Percentiles rank a stretch among this genome's conserved stretches.
These are phyloP conservation scores for Yponomeuta cagnagella DNA, from an alignment of 2,888 invertebrate genomes.

Conservation along the genomic window DNA sequence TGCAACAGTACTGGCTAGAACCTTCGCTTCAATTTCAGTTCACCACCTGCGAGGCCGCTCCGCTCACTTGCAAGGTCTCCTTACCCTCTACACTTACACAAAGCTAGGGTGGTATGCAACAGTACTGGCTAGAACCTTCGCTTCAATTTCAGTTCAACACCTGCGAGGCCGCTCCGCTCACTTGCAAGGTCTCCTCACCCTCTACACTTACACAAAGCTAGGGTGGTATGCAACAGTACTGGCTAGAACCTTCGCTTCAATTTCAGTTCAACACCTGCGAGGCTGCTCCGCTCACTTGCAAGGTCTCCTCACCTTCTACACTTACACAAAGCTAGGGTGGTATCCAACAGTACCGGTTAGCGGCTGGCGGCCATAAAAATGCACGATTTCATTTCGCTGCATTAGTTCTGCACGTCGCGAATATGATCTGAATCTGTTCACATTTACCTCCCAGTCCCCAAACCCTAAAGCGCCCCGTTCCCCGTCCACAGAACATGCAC, in stretches of 20 bases:
- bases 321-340: slow-evolving; percentile 50
- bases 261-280: slow-evolving; percentile 82
- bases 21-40: slow-evolving; percentile 54
- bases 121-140: too few relatives aligned
- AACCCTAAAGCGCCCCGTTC: too few relatives aligned
- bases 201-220: slow-evolving; percentile 79
- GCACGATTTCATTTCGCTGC: too few relatives aligned
- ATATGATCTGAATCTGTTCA: too few relatives aligned
- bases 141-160: slow-evolving; percentile 87
- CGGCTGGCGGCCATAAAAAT: too few relatives aligned
- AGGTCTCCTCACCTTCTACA: slow-evolving; percentile 86
- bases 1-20: too few relatives aligned
- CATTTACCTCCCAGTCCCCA: too few relatives aligned
- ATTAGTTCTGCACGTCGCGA: too few relatives aligned
- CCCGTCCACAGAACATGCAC: slow-evolving; percentile 82
- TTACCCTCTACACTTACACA: slow-evolving; percentile 85
- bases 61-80: slow-evolving; percentile 84
- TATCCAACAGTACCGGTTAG: too few relatives aligned
- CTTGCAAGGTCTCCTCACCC: slow-evolving; percentile 85
- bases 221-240: too few relatives aligned
- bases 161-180: slow-evolving; percentile 84
- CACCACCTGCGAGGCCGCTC: slow-evolving; percentile 84
- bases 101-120: slow-evolving; percentile 22
- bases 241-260: too few relatives aligned
- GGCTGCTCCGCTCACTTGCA: slow-evolving; percentile 85